A percentile compares a stretch with the other conserved stretches of the same genome.
phyloP scores from a whole-genome alignment of 2,888 invertebrate species.

The Lutraria lutraria region DNA sequence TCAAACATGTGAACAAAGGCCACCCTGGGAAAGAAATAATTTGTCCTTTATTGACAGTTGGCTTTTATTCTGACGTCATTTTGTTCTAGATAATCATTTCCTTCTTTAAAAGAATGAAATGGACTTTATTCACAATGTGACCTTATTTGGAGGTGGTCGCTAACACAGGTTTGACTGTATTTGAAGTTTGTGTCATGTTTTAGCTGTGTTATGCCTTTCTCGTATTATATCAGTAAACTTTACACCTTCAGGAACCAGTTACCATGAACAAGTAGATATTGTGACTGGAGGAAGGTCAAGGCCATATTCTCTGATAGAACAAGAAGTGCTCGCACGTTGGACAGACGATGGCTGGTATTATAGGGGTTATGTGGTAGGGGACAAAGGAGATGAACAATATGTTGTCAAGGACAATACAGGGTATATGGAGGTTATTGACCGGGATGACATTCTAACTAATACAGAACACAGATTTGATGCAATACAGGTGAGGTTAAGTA shows the following conservation, averaged over 20 bases:
- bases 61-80: too few relatives aligned
- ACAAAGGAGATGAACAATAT: slow-evolving; percentile 79
- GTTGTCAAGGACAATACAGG: slow-evolving; percentile 83
- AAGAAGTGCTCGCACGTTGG: slow-evolving; percentile 85
- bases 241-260: slow-evolving; percentile 30
- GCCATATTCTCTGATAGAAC: slow-evolving; percentile 47
- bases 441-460: slow-evolving; percentile 84
- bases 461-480: slow-evolving; percentile 76
- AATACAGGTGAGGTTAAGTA: slow-evolving; percentile 76
- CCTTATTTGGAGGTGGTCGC: too few relatives aligned
- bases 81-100: too few relatives aligned
- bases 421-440: slow-evolving; percentile 79
- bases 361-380: slow-evolving; percentile 75
- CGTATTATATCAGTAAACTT: not conserved
- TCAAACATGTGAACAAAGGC: too few relatives aligned
- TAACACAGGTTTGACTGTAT: too few relatives aligned
- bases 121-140: too few relatives aligned
- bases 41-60: too few relatives aligned
- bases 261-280: slow-evolving; percentile 17
- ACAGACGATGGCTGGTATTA: slow-evolving; percentile 86
- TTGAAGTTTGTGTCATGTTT: too few relatives aligned
- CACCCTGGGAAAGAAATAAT: too few relatives aligned
- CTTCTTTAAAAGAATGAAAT: too few relatives aligned
- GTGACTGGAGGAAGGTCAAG: not conserved
- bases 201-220: too few relatives aligned